phyloP scores from a whole-genome alignment of 92 coral and sea anemone genomes.

The Isaurus tuberculatus region DNA sequence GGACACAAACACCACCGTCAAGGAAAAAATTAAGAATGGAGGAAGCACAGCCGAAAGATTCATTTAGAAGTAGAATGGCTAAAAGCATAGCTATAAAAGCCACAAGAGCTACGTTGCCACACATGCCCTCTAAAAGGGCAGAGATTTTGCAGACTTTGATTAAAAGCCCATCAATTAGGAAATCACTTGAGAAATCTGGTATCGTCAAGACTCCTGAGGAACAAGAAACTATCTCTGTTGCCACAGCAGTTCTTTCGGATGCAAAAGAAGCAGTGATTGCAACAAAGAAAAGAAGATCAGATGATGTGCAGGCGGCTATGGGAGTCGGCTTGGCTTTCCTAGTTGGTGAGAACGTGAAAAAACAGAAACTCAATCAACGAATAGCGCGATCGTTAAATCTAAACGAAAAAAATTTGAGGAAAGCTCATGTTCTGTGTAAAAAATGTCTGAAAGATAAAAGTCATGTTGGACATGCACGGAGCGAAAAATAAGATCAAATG shows the following conservation, averaged over 20 bases:
- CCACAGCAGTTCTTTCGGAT: conserved; percentile 22
- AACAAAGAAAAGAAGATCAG: conserved; percentile 7
- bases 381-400: conserved; percentile 25
- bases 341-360: conserved; percentile 36
- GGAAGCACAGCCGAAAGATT: background rate
- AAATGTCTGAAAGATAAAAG: conserved; percentile 27
- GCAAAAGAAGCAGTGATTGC: conserved; percentile 29
- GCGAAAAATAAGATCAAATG: conserved; percentile 26
- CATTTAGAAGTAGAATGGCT: conserved; percentile 25
- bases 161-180: too few relatives aligned
- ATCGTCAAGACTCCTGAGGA: too few relatives aligned
- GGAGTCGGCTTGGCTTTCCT: conserved; percentile 14
- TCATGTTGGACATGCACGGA: conserved; percentile 39
- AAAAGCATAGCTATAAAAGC: background rate
- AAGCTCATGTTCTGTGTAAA: conserved; percentile 21
- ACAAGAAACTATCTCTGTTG: conserved; percentile 35
- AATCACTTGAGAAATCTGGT: too few relatives aligned
- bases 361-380: conserved; percentile 13
- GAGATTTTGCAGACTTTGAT: too few relatives aligned
- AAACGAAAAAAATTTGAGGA: conserved; percentile 9
- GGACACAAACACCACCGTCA: background rate
- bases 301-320: conserved; percentile 27
- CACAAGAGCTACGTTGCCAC: conserved; percentile 28
- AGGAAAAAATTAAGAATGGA: background rate
- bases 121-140: too few relatives aligned